phyloP scores from a whole-genome alignment of 1,140 invertebrate species.

The Tetramorium simillimum region DNA sequence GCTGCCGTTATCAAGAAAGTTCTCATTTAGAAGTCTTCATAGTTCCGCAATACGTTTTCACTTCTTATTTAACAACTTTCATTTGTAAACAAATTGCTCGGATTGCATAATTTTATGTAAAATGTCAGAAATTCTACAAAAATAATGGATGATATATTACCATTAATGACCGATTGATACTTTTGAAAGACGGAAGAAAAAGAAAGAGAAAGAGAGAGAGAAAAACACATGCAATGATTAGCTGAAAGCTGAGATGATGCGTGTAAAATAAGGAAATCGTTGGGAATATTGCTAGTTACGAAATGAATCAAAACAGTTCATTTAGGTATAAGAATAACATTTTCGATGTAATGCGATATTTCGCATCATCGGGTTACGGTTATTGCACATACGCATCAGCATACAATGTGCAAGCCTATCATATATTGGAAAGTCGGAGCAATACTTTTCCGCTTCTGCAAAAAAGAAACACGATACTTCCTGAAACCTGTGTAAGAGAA shows the following conservation, averaged over 20 bases:
- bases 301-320: background rate
- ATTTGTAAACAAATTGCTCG: slow-evolving; percentile 1
- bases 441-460: background rate
- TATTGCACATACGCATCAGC: slow-evolving; percentile 1
- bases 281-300: background rate
- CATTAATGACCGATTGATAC: background rate
- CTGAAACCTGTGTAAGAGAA: background rate
- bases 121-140: background rate
- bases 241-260: background rate
- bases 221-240: background rate
- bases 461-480: slow-evolving; percentile 24
- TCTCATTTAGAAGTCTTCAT: background rate
- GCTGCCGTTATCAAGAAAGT: background rate
- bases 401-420: slow-evolving; percentile 37
- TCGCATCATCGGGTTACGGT: background rate
- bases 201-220: background rate
- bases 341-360: slow-evolving; percentile 37
- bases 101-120: background rate
- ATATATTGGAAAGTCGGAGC: background rate
- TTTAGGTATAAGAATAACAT: background rate
- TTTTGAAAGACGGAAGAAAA: background rate
- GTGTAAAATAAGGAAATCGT: background rate
- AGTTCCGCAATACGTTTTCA: background rate
- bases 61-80: slow-evolving; percentile 2
- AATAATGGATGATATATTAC: background rate